Conservation (phyloP, 2,888 invertebrate genomes). For the Graphium colonna region DNA sequence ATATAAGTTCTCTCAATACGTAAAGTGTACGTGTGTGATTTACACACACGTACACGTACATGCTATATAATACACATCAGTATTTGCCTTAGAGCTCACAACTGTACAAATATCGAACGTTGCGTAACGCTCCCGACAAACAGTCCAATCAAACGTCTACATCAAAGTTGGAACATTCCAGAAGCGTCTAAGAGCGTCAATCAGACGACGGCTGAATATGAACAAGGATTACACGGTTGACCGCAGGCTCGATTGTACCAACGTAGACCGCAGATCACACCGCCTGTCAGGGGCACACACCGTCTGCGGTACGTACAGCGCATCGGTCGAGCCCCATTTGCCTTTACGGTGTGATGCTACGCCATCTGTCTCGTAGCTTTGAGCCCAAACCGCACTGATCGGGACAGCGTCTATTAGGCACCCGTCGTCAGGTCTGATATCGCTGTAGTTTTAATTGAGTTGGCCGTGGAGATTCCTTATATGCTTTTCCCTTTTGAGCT, state of each 20-base stretch:
- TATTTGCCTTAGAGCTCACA: neutral
- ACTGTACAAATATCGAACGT: neutral
- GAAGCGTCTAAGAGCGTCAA: slow-evolving; percentile 23
- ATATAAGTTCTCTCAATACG: too few species aligned
- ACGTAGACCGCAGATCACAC: slow-evolving; percentile 40
- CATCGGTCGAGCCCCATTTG: slow-evolving; percentile 35
- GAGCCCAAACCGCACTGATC: slow-evolving; percentile 23
- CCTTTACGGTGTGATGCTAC: slow-evolving; percentile 28
- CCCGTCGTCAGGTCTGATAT: slow-evolving; percentile 32
- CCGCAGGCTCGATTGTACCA: slow-evolving; percentile 31
- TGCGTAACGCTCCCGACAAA: neutral
- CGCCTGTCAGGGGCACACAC: slow-evolving; percentile 42
- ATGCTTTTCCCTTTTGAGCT: slow-evolving; percentile 1
- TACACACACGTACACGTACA: too few species aligned
- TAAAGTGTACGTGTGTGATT: too few species aligned
- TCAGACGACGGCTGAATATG: slow-evolving; percentile 31
- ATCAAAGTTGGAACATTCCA: slow-evolving; percentile 11
- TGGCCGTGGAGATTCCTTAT: slow-evolving; percentile 29
- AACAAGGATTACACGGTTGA: slow-evolving; percentile 33
- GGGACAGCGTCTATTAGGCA: slow-evolving; percentile 26
- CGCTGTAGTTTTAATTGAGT: slow-evolving; percentile 63
- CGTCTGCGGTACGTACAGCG: slow-evolving; percentile 39
- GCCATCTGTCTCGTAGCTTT: slow-evolving; percentile 33
- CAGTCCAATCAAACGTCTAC: neutral
- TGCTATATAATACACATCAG: too few species aligned